Conservation (phyloP, 2,113 vertebrate genomes). For the Apodemus speciosus region DNA sequence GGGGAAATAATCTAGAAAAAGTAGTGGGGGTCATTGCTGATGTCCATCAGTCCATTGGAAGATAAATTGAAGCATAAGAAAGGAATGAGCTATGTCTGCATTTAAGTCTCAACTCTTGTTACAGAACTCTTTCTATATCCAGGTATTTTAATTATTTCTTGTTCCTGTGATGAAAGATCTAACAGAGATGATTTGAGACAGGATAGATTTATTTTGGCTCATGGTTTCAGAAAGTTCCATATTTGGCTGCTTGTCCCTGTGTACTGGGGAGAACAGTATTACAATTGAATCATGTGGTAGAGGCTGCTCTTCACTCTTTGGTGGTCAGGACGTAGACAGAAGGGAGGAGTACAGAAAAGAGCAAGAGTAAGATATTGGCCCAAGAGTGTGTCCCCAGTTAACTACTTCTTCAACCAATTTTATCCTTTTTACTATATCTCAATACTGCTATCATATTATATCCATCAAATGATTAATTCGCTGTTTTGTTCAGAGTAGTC, state of each 20-base stretch:
- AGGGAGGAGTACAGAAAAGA: neutral
- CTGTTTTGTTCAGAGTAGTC: neutral
- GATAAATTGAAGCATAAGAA: neutral
- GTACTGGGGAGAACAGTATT: neutral
- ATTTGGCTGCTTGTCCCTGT: neutral
- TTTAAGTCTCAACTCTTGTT: neutral
- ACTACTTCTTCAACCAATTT: neutral
- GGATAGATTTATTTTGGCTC: neutral
- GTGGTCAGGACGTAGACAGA: neutral
- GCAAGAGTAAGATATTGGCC: neutral
- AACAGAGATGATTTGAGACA: neutral
- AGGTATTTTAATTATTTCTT: neutral
- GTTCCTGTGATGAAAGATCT: neutral
- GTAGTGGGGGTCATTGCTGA: neutral
- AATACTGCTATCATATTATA: neutral
- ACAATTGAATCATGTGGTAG: neutral
- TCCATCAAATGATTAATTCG: neutral
- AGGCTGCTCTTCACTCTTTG: neutral
- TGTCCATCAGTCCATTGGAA: neutral
- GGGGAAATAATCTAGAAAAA: neutral
- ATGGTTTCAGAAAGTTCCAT: neutral
- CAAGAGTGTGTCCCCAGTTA: neutral
- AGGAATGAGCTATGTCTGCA: neutral
- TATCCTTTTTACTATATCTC: neutral
- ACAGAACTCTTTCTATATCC: neutral